Conservation (phyloP, 2,888 invertebrate species). For the Mechanitis messenoides region DNA sequence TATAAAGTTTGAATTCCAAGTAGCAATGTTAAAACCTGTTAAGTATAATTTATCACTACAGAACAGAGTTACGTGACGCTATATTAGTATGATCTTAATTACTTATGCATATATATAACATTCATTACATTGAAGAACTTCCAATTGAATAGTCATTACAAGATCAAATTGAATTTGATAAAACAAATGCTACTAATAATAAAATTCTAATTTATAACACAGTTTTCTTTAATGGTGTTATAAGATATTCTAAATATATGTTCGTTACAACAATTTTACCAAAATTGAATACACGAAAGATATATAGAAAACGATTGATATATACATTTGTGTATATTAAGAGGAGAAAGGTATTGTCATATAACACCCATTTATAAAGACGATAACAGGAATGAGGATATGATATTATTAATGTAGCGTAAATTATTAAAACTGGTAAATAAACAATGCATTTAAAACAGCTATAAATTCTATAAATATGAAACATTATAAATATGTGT, state of each 20-base stretch:
- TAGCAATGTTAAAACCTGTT: slow-evolving; percentile 72
- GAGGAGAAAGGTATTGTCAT: slow-evolving; percentile 66
- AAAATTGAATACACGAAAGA: slow-evolving; percentile 10
- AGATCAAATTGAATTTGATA: slow-evolving; percentile 24
- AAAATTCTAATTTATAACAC: slow-evolving; percentile 22
- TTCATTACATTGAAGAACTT: slow-evolving; percentile 70
- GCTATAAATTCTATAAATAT: slow-evolving; percentile 56
- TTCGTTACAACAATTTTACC: not conserved
- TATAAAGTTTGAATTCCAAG: slow-evolving; percentile 32
- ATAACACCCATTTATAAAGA: slow-evolving; percentile 62
- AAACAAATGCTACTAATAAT: slow-evolving; percentile 22
- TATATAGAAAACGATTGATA: slow-evolving; percentile 33
- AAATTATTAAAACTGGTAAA: slow-evolving; percentile 42
- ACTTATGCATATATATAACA: slow-evolving; percentile 72
- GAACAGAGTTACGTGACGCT: slow-evolving; percentile 59
- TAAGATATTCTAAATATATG: not conserved
- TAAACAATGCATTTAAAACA: slow-evolving; percentile 43
- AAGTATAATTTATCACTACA: slow-evolving; percentile 54
- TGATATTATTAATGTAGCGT: slow-evolving; percentile 56
- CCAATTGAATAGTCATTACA: slow-evolving; percentile 47
- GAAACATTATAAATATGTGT: slow-evolving; percentile 45
- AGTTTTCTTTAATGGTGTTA: slow-evolving; percentile 16
- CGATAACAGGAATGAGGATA: slow-evolving; percentile 70
- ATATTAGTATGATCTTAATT: slow-evolving; percentile 58
- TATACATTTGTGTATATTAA: slow-evolving; percentile 23